phyloP scores from a whole-genome alignment of 2,113 vertebrate species.

The Mesoclemmys tuberculata region DNA sequence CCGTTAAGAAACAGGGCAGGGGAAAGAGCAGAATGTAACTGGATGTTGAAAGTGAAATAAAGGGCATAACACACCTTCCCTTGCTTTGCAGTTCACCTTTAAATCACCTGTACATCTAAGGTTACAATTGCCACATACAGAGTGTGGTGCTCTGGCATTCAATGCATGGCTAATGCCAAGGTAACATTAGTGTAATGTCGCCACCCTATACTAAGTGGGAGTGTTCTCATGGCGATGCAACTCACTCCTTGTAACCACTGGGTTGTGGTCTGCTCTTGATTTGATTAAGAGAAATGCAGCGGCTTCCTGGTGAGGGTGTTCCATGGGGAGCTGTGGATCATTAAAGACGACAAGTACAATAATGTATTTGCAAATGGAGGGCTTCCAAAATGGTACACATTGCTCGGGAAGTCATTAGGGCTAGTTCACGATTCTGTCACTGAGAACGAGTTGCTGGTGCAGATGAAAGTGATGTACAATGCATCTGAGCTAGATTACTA shows the following conservation, averaged over 20 bases:
- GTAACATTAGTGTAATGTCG: background rate
- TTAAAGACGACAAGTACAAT: background rate
- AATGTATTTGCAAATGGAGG: background rate
- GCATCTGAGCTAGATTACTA: background rate
- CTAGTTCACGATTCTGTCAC: background rate
- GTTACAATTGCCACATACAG: background rate
- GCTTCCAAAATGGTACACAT: background rate
- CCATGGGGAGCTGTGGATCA: background rate
- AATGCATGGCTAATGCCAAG: background rate
- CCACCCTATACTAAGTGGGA: background rate
- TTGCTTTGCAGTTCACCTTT: background rate
- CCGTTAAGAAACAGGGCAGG: background rate
- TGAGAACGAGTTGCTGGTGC: rapidly evolving
- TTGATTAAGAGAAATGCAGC: background rate
- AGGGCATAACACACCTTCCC: background rate
- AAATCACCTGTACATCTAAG: background rate
- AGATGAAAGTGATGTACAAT: background rate
- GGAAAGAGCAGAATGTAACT: background rate
- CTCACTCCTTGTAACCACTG: background rate
- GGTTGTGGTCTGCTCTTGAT: background rate
- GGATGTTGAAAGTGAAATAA: background rate
- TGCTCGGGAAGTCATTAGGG: background rate
- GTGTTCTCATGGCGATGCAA: background rate
- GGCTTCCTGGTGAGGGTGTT: background rate
- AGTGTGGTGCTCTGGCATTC: background rate